Evolutionary conservation across 1,140 invertebrate species (phyloP).

Genomic region (Chymomyza costata): DNA sequence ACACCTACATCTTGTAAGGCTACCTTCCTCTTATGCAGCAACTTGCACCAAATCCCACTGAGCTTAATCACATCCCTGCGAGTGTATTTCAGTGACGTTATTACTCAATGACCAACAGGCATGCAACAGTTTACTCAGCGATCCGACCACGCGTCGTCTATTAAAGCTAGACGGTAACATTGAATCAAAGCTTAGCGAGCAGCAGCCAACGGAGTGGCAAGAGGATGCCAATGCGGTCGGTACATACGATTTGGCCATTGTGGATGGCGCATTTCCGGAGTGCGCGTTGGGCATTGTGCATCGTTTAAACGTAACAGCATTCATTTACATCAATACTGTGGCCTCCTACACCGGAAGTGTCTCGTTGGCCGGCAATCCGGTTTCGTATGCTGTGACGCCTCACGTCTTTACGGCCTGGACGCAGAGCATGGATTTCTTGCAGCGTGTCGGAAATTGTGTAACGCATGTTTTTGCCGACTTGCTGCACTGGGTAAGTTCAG

Average conservation of each 20-base stretch:
- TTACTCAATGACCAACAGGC: constrained; percentile 38
- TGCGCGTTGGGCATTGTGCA: constrained; percentile 83
- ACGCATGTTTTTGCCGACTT: constrained; percentile 73
- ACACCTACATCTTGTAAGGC: no score
- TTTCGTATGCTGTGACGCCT: constrained; percentile 83
- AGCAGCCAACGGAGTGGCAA: background rate
- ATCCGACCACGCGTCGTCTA: constrained; percentile 27
- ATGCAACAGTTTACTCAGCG: constrained; percentile 59
- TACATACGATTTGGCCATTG: constrained; percentile 80
- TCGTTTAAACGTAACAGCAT: constrained; percentile 83
- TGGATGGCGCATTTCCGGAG: constrained; percentile 86
- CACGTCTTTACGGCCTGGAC: constrained; percentile 81
- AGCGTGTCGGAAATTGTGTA: constrained; percentile 79
- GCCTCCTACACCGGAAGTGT: constrained; percentile 83
- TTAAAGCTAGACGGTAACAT: constrained; percentile 8
- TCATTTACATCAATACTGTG: constrained; percentile 83
- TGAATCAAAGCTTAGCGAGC: background rate
- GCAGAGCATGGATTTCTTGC: constrained; percentile 81
- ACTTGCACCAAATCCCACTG: no score
- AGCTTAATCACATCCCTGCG: no score
- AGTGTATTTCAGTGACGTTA: constrained; percentile 30
- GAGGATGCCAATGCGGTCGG: constrained; percentile 32
- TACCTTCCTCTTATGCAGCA: no score
- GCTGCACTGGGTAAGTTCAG: constrained; percentile 29
- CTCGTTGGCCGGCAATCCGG: constrained; percentile 82